Percentiles rank a stretch among this genome's conserved stretches.
phyloP scores from a whole-genome alignment of 1,140 invertebrate genomes.

The Drosophila equinoxialis region DNA sequence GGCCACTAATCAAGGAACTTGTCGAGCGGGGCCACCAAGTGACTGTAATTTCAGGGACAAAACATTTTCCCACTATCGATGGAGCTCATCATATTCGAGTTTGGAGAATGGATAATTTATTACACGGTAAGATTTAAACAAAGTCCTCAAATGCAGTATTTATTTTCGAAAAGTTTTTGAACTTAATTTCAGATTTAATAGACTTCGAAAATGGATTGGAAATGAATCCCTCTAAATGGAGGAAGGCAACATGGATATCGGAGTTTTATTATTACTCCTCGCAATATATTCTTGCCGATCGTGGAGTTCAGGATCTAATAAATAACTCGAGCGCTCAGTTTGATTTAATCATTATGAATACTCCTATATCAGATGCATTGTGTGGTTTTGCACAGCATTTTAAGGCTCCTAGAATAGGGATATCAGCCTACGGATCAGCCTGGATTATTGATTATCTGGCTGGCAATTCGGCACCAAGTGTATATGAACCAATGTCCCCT shows the following conservation, averaged over 20 bases:
- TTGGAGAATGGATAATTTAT: slow-evolving; percentile 24
- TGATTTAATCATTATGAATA: slow-evolving; percentile 69
- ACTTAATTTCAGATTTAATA: slow-evolving; percentile 13
- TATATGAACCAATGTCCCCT: slow-evolving; percentile 77
- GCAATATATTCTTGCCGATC: slow-evolving; percentile 38
- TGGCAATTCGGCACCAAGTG: slow-evolving; percentile 67
- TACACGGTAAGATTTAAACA: slow-evolving; percentile 27
- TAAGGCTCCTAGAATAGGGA: slow-evolving; percentile 62
- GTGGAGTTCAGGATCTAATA: slow-evolving; percentile 54
- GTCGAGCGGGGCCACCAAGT: slow-evolving; percentile 47
- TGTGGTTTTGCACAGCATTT: slow-evolving; percentile 66
- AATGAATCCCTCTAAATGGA: slow-evolving; percentile 37
- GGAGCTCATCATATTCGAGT: slow-evolving; percentile 62
- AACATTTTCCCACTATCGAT: slow-evolving; percentile 40
- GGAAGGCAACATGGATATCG: slow-evolving; percentile 29
- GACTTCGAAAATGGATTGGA: background rate
- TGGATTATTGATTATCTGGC: slow-evolving; percentile 69
- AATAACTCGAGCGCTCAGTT: slow-evolving; percentile 40
- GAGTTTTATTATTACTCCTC: slow-evolving; percentile 48
- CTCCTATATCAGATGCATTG: slow-evolving; percentile 58
- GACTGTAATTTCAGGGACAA: slow-evolving; percentile 44
- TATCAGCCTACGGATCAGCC: slow-evolving; percentile 52
- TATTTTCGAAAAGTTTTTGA: background rate
- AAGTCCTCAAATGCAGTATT: no score
- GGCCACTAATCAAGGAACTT: slow-evolving; percentile 42